Evolutionary conservation across 2,113 vertebrate genomes (phyloP).

Genomic region (Empidonax alnorum): DNA sequence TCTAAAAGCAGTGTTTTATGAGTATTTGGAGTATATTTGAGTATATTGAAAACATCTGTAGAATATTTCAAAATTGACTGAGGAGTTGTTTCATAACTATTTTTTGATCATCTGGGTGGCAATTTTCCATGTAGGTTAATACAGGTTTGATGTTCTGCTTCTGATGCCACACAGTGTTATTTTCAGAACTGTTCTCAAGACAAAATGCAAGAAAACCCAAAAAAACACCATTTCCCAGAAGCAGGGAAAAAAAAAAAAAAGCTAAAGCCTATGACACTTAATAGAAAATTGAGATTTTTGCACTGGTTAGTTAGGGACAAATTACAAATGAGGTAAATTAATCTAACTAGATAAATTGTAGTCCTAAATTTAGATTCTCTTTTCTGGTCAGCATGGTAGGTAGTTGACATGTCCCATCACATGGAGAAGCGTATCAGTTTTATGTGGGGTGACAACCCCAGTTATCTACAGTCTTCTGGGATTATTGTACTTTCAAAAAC

Average conservation of each 20-base stretch:
- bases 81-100: neutral
- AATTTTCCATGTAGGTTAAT: neutral
- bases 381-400: neutral
- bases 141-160: neutral
- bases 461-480: neutral
- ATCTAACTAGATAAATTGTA: neutral
- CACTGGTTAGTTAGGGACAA: neutral
- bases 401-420: neutral
- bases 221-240: neutral
- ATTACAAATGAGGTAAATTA: neutral
- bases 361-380: neutral
- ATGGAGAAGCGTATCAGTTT: neutral
- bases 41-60: neutral
- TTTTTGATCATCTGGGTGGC: neutral
- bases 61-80: neutral
- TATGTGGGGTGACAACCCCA: accelerated
- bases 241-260: too few species aligned
- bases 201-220: neutral
- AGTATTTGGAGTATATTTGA: neutral
- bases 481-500: neutral
- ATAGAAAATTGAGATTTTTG: neutral
- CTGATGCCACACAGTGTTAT: neutral
- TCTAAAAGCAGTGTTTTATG: neutral
- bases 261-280: accelerated
- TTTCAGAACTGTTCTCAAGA: neutral